A percentile compares a stretch with the other conserved stretches of the same genome.
Conservation (phyloP, 2,797 vertebrate species). For the Pseudochirops corinnae region DNA sequence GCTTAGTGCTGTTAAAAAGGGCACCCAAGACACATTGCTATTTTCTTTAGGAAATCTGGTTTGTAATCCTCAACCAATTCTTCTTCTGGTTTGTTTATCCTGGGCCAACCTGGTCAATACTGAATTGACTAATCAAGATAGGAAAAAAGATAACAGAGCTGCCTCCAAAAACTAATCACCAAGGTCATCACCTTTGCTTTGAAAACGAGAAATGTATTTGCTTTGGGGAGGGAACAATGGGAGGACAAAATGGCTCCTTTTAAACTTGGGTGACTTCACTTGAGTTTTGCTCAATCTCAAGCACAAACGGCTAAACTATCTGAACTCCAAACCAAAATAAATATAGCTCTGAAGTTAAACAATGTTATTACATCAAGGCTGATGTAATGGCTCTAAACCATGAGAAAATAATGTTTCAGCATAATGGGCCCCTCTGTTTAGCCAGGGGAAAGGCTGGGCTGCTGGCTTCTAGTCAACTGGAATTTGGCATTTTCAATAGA, state of each 20-base stretch:
- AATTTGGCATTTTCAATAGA: slow-evolving; percentile 78
- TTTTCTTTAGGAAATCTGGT: neutral
- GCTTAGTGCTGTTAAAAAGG: neutral
- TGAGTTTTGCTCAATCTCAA: slow-evolving; percentile 82
- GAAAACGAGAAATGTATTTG: slow-evolving; percentile 69
- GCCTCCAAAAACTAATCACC: neutral
- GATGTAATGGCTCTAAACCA: slow-evolving; percentile 86
- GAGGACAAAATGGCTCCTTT: slow-evolving; percentile 69
- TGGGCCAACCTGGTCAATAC: slow-evolving; percentile 28
- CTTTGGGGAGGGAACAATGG: slow-evolving; percentile 42
- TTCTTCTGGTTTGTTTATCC: slow-evolving; percentile 27
- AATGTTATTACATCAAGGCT: slow-evolving; percentile 87
- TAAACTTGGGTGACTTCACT: slow-evolving; percentile 81
- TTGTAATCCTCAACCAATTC: slow-evolving; percentile 8
- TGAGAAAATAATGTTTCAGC: slow-evolving; percentile 84
- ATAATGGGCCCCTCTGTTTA: slow-evolving; percentile 83
- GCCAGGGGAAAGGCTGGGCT: slow-evolving; percentile 72
- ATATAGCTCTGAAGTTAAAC: slow-evolving; percentile 85
- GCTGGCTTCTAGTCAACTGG: slow-evolving; percentile 78
- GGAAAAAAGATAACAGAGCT: slow-evolving; percentile 43
- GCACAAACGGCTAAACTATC: slow-evolving; percentile 85
- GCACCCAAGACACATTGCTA: neutral
- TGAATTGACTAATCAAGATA: slow-evolving; percentile 16
- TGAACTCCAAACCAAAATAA: slow-evolving; percentile 88
- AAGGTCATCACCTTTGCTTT: slow-evolving; percentile 52